phyloP scores from a whole-genome alignment of 2,888 invertebrate species.

The Parapristionchus giblindavisi region DNA sequence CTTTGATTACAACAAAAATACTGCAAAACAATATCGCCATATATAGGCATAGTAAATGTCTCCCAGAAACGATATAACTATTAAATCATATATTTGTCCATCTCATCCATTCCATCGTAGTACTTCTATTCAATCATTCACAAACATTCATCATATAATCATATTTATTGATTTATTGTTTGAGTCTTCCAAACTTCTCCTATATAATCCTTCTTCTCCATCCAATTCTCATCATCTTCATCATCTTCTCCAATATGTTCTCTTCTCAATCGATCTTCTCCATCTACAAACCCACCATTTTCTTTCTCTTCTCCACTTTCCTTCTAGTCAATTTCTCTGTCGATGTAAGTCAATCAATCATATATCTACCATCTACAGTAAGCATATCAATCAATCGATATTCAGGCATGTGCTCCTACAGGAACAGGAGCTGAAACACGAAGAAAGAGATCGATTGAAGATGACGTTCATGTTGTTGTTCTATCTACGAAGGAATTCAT shows the following conservation, averaged over 20 bases:
- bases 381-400: not conserved
- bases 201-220: not conserved
- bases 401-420: slow-evolving; percentile 16
- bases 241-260: not conserved
- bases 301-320: slow-evolving; percentile 6
- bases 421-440: not conserved
- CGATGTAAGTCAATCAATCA: not conserved
- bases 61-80: not conserved
- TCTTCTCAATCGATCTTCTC: not conserved
- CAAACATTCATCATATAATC: too few relatives aligned
- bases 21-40: too few relatives aligned
- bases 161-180: too few relatives aligned
- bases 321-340: not conserved
- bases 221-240: not conserved
- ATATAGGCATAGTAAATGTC: not conserved
- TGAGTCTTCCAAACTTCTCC: too few relatives aligned
- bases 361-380: not conserved
- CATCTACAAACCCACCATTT: not conserved
- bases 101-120: not conserved
- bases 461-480: slow-evolving; percentile 26
- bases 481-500: slow-evolving; percentile 6
- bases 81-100: not conserved
- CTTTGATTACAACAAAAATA: too few relatives aligned
- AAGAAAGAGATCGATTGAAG: not conserved
- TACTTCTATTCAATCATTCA: too few relatives aligned